These are phyloP conservation scores for Gobius niger DNA, from an alignment of 2,113 vertebrate genomes.

Conservation along the genomic window DNA sequence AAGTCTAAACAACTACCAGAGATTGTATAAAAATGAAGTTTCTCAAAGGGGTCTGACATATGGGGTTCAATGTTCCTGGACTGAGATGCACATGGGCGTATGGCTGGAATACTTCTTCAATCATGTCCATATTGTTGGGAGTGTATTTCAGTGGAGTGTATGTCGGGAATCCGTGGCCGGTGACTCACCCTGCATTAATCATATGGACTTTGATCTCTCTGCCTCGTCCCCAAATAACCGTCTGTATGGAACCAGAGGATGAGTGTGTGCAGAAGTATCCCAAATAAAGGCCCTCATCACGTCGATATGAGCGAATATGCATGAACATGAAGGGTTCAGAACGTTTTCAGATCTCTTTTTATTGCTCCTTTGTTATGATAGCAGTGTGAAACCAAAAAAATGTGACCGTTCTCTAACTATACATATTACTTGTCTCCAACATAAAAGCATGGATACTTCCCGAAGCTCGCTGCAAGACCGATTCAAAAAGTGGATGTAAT, in stretches of 20 bases:
- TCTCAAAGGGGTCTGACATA: conserved; percentile 42
- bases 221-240: conserved; percentile 15
- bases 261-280: conserved; percentile 10
- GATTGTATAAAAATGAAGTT: conserved; percentile 35
- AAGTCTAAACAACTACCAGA: conserved; percentile 26
- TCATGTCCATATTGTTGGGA: conserved; percentile 26
- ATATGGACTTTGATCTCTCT: conserved; percentile 33
- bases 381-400: too few species aligned
- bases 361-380: conserved; percentile 3
- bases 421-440: too few species aligned
- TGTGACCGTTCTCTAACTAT: too few species aligned
- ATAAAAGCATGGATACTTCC: neutral
- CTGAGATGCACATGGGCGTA: conserved; percentile 26
- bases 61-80: conserved; percentile 25
- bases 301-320: too few species aligned
- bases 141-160: conserved; percentile 1
- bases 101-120: conserved; percentile 40
- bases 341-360: too few species aligned
- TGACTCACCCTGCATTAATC: conserved; percentile 62
- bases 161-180: conserved; percentile 19
- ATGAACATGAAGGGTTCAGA: too few species aligned
- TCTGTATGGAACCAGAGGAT: conserved; percentile 27
- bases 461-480: conserved; percentile 11
- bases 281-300: neutral
- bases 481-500: conserved; percentile 28